These are phyloP conservation scores for Chouioia cunea DNA, from an alignment of 2,888 invertebrate species.

Conservation along the genomic window DNA sequence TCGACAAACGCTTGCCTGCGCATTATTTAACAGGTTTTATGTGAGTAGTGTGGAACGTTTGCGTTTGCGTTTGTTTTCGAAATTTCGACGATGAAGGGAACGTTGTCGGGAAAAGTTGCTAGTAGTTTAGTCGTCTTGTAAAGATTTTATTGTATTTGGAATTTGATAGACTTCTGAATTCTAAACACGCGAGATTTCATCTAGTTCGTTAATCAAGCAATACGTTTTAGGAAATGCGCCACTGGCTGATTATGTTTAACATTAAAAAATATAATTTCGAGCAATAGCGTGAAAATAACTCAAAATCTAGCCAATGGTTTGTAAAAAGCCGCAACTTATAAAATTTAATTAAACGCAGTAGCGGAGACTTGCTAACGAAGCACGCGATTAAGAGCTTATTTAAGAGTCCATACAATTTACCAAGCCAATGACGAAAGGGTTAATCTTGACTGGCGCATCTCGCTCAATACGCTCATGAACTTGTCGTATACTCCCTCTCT, in stretches of 20 bases:
- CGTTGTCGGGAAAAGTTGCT: background rate
- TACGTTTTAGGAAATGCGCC: too few relatives aligned
- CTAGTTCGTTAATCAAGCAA: too few relatives aligned
- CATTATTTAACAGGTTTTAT: conserved; percentile 43
- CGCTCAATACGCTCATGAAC: conserved; percentile 47
- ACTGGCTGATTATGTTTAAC: background rate
- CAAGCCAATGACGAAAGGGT: conserved; percentile 48
- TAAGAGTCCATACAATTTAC: conserved; percentile 49
- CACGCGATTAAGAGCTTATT: conserved; percentile 47
- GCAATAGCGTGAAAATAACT: background rate
- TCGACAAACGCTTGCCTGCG: background rate
- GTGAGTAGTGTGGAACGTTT: conserved; percentile 4
- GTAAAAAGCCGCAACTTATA: background rate
- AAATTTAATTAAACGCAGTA: conserved; percentile 30
- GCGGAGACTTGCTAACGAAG: conserved; percentile 42
- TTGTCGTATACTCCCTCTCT: conserved; percentile 38
- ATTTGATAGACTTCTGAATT: background rate
- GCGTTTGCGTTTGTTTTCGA: conserved; percentile 34
- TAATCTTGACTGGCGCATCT: conserved; percentile 35
- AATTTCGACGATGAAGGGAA: background rate
- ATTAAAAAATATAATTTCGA: background rate
- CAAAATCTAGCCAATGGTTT: too few relatives aligned
- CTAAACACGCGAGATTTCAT: background rate
- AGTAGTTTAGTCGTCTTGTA: conserved; percentile 16
- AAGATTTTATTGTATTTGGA: background rate